A percentile compares a stretch with the other conserved stretches of the same genome.
Evolutionary conservation across 2,888 invertebrate genomes (phyloP).

Genomic region (Alloscopus bannaensis): DNA sequence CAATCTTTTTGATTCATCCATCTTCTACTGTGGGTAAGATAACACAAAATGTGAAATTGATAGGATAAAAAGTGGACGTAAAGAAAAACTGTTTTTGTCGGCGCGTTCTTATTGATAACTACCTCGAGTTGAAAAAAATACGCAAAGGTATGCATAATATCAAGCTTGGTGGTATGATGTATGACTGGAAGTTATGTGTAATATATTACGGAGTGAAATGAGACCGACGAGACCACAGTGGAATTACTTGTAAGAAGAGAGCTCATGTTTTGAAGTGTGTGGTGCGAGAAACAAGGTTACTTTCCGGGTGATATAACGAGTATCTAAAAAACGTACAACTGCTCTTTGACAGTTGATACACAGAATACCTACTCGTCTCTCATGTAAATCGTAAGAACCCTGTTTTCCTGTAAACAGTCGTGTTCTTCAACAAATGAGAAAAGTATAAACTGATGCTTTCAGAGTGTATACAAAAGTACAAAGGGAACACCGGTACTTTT

Average conservation of each 20-base stretch:
- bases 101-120: conserved; percentile 30
- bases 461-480: too few species aligned
- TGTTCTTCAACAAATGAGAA: conserved; percentile 13
- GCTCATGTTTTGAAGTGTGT: conserved; percentile 16
- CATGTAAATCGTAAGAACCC: too few species aligned
- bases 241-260: too few species aligned
- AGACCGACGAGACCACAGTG: conserved; percentile 25
- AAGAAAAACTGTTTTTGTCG: conserved; percentile 43
- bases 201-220: conserved; percentile 25
- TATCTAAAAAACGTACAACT: conserved; percentile 17
- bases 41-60: conserved; percentile 31
- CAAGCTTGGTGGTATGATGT: too few species aligned
- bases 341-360: neutral
- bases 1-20: too few species aligned
- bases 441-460: too few species aligned
- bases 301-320: conserved; percentile 44
- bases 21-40: neutral
- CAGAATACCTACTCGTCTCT: neutral
- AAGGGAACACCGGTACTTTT: conserved; percentile 21
- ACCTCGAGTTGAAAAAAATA: neutral
- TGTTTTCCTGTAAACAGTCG: too few species aligned
- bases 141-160: conserved; percentile 3
- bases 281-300: conserved; percentile 51
- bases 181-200: neutral
- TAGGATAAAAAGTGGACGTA: conserved; percentile 17